These are phyloP conservation scores for Stenoptilia bipunctidactyla DNA, from an alignment of 2,888 invertebrate genomes.

Conservation along the genomic window DNA sequence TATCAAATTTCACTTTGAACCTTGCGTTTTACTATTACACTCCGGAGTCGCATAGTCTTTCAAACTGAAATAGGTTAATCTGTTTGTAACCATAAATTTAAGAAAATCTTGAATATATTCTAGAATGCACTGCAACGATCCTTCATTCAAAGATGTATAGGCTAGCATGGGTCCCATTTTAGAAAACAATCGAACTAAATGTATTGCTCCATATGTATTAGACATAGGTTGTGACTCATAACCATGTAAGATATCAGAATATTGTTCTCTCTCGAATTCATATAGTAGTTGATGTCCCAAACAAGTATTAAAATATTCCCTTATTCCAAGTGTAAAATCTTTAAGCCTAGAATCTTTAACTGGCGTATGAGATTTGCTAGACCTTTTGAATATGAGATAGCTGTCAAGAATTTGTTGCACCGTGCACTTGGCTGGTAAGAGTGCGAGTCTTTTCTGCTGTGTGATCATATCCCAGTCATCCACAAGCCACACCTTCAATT, in stretches of 20 bases:
- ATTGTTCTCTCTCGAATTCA: constrained; percentile 94
- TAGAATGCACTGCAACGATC: constrained; percentile 83
- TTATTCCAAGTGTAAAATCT: constrained; percentile 82
- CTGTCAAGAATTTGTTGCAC: constrained; percentile 91
- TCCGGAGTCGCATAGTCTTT: constrained; percentile 91
- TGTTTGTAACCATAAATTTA: constrained; percentile 88
- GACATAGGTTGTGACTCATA: constrained; percentile 84
- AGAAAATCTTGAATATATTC: constrained; percentile 91
- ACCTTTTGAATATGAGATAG: constrained; percentile 84
- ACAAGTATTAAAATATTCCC: constrained; percentile 95
- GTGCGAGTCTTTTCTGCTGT: constrained; percentile 85
- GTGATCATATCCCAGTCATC: constrained; percentile 96
- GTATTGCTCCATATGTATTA: constrained; percentile 90
- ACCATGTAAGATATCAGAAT: constrained; percentile 84
- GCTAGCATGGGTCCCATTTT: constrained; percentile 91
- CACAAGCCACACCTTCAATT: constrained; percentile 90
- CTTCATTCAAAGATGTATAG: constrained; percentile 90
- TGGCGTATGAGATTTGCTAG: constrained; percentile 81
- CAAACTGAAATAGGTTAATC: constrained; percentile 82
- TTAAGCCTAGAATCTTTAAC: constrained; percentile 79
- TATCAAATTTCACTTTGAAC: too few relatives aligned
- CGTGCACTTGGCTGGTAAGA: constrained; percentile 86
- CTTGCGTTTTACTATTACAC: constrained; percentile 84
- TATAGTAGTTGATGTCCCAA: constrained; percentile 92
- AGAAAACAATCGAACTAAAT: constrained; percentile 90